Percentiles rank a stretch among this genome's conserved stretches.
Conservation (phyloP, 2,797 vertebrate species). For the Mallotus villosus region DNA sequence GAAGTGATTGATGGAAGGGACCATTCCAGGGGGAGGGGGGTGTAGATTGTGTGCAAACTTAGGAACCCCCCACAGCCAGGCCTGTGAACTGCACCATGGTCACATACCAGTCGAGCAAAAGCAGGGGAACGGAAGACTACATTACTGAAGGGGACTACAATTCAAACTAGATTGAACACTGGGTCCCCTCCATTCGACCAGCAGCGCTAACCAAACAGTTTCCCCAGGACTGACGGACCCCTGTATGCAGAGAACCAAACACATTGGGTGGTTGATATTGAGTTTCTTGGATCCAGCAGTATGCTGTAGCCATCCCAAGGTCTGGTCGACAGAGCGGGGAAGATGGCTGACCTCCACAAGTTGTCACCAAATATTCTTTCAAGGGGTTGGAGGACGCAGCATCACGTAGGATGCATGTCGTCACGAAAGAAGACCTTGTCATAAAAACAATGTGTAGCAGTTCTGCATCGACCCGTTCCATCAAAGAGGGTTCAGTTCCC, state of each 20-base stretch:
- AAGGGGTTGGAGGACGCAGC: conserved; percentile 38
- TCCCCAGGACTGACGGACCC: conserved; percentile 10
- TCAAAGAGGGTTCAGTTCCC: conserved; percentile 37
- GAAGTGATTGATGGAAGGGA: conserved; percentile 25
- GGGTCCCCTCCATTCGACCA: conserved; percentile 24
- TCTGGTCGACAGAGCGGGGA: neutral
- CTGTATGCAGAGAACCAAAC: conserved; percentile 34
- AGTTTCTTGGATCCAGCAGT: neutral
- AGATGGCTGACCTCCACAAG: conserved; percentile 3
- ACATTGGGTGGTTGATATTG: conserved; percentile 10
- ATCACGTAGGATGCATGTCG: conserved; percentile 21
- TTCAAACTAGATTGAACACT: neutral
- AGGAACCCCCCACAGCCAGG: neutral
- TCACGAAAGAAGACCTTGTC: neutral
- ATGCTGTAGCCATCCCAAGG: too few relatives aligned
- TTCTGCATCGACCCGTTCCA: conserved; percentile 9
- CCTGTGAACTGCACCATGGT: neutral
- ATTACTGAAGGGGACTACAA: neutral
- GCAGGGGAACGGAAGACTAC: neutral
- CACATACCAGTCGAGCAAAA: neutral
- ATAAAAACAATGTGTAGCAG: conserved; percentile 15
- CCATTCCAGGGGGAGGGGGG: conserved; percentile 16
- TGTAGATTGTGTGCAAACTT: neutral
- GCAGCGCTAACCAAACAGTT: neutral
- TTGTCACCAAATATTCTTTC: conserved; percentile 14